phyloP scores from a whole-genome alignment of 2,888 invertebrate genomes.

The Trissolcus brochymenae region DNA sequence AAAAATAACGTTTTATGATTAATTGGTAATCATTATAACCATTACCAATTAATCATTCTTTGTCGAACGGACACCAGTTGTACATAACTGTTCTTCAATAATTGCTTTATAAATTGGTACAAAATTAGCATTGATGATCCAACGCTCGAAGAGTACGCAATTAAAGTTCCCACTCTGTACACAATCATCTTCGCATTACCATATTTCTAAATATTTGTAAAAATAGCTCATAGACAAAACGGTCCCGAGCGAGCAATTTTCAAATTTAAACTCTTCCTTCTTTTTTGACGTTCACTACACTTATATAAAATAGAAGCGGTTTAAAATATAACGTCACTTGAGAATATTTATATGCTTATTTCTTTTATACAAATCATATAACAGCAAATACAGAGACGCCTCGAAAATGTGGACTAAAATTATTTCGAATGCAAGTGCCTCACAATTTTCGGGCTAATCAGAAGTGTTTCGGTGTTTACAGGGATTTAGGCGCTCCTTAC shows the following conservation, averaged over 20 bases:
- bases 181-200: constrained; percentile 1
- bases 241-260: constrained; percentile 3
- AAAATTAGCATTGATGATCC: constrained; percentile 4
- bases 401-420: too few relatives aligned
- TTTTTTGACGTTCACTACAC: not conserved
- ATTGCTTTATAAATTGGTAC: constrained; percentile 5
- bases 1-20: too few relatives aligned
- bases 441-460: too few relatives aligned
- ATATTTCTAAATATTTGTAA: constrained; percentile 8
- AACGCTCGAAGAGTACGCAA: not conserved
- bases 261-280: constrained; percentile 10
- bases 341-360: constrained; percentile 10
- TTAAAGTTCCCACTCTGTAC: constrained; percentile 3
- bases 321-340: constrained; percentile 13
- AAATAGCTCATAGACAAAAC: constrained; percentile 1
- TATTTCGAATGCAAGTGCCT: too few relatives aligned
- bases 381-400: too few relatives aligned
- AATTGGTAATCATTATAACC: not conserved
- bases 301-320: constrained; percentile 1
- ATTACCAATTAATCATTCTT: not conserved
- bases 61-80: not conserved
- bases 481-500: constrained; percentile 6
- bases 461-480: too few relatives aligned
- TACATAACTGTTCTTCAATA: not conserved
- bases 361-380: not conserved